These are phyloP conservation scores for Caenorhabditis sulstoni DNA, from an alignment of 2,888 invertebrate genomes.

Conservation along the genomic window DNA sequence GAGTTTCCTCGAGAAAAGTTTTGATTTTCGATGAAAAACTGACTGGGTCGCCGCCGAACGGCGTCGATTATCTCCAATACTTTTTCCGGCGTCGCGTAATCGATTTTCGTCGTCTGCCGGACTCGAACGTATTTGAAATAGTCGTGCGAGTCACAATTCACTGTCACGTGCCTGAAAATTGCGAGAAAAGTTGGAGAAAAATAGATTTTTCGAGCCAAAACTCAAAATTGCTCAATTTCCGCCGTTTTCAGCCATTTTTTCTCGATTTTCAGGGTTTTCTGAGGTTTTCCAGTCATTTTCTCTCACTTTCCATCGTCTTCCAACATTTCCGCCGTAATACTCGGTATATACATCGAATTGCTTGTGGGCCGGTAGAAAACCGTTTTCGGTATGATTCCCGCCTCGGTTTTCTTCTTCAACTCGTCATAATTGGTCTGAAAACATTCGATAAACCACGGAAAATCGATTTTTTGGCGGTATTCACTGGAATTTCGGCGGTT, in stretches of 20 bases:
- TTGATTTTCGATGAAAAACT: neutral
- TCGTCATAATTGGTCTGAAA: slow-evolving; percentile 27
- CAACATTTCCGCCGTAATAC: slow-evolving; percentile 54
- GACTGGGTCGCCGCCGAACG: slow-evolving; percentile 36
- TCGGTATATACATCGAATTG: slow-evolving; percentile 47
- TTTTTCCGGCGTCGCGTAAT: slow-evolving; percentile 44
- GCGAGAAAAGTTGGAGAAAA: neutral
- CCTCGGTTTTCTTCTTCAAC: slow-evolving; percentile 23
- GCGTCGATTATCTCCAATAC: slow-evolving; percentile 36
- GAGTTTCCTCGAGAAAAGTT: neutral
- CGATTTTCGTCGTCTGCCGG: slow-evolving; percentile 36
- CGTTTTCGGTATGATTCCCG: slow-evolving; percentile 30
- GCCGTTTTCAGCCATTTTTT: too few species aligned
- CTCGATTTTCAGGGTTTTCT: too few species aligned
- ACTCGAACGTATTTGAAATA: slow-evolving; percentile 44
- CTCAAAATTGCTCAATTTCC: too few species aligned
- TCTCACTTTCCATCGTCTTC: slow-evolving; percentile 43
- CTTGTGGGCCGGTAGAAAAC: slow-evolving; percentile 29
- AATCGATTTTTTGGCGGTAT: neutral
- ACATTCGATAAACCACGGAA: neutral
- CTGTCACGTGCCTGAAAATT: slow-evolving; percentile 25
- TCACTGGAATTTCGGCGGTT: slow-evolving; percentile 1
- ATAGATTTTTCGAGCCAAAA: slow-evolving; percentile 4
- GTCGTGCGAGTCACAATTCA: slow-evolving; percentile 18
- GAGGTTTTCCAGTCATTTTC: too few species aligned